Base-by-base conservation (phyloP, 2,113 vertebrate genomes). In the Columbina picui region DNA sequence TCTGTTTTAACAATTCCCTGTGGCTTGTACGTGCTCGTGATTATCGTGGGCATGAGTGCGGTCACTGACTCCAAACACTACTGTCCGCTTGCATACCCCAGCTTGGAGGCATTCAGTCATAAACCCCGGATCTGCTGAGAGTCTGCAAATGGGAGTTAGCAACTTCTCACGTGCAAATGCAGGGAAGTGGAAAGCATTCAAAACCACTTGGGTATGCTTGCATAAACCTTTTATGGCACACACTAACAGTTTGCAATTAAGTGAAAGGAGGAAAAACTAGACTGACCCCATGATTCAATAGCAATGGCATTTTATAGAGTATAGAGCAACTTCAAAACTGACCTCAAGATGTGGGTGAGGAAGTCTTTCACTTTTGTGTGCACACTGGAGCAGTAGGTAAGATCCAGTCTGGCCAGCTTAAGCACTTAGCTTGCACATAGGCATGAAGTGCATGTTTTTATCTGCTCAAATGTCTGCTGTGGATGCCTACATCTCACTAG, bases 141-240 rank as follows among this genome's bases (percentile, higher is more conserved):
- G 75, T 89, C 95, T 89, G 93, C 88, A 92, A 93, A 96, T 85
- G 89, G 94, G 85, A 94, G 93, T 74, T 81, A 92, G 89, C 59
- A 41, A 78, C 88, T 94, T 94, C 96, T 95, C 97, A 96, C 60
- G 81, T 97, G 97, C 96, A 89, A 84, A 96, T n/a, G 94, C 96
- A 95, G 96, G 96, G 96, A 95, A 94, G 95, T 97, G 96, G 97
- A 97, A 98, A 97, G 89, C 95, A 96, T 97, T 97, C 97, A 95
- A 94, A 94, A 64, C 94, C 71, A 55, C 96, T 97, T 89, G 94
- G 77, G 77, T 95, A 94, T 93, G 96, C 93, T 96, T 96, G 91
- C 93, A 86, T 96, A 97, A 98, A 89, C 80, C 81, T 87, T 98
- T 97, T 96, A 96, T 95, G 87, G 93, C 73, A 87, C 82, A 93